Conservation (phyloP, 1,140 invertebrate genomes). For the Ylistrum balloti region DNA sequence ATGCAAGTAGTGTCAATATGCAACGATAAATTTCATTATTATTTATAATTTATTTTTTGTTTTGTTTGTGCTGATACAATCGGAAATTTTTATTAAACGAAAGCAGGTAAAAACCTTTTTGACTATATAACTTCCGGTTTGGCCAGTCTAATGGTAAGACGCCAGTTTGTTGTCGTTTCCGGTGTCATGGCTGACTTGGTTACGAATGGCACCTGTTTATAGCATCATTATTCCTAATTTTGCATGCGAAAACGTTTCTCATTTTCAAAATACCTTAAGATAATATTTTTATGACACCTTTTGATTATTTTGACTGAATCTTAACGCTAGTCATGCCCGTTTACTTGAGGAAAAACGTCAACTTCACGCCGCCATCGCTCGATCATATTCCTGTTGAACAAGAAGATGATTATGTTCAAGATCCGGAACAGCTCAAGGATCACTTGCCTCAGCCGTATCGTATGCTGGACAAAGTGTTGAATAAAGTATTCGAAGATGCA, state of each 20-base stretch:
- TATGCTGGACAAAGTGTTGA: slow-evolving; percentile 78
- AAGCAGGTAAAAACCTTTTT: not conserved
- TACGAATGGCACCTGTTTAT: slow-evolving; percentile 52
- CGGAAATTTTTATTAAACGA: not conserved
- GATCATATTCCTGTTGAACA: slow-evolving; percentile 73
- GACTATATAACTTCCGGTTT: not conserved
- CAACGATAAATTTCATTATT: too few relatives aligned
- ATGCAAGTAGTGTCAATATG: too few relatives aligned
- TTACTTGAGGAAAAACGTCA: slow-evolving; percentile 76
- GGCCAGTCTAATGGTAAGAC: slow-evolving; percentile 16
- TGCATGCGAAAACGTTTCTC: not conserved
- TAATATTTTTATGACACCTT: not conserved
- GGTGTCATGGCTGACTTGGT: slow-evolving; percentile 68
- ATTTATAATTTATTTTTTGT: too few relatives aligned
- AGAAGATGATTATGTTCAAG: slow-evolving; percentile 79
- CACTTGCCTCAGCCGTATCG: slow-evolving; percentile 80
- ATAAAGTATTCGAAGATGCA: slow-evolving; percentile 72
- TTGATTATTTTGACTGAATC: not conserved
- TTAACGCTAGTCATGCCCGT: slow-evolving; percentile 71
- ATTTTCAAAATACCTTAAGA: not conserved
- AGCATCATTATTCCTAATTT: not conserved
- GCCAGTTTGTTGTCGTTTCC: slow-evolving; percentile 70
- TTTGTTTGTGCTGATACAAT: too few relatives aligned
- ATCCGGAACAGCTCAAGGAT: slow-evolving; percentile 78
- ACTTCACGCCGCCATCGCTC: slow-evolving; percentile 76